Percentiles rank a stretch among this genome's conserved stretches.
Evolutionary conservation across 2,888 invertebrate genomes (phyloP).

Genomic region (Idaea biselata): DNA sequence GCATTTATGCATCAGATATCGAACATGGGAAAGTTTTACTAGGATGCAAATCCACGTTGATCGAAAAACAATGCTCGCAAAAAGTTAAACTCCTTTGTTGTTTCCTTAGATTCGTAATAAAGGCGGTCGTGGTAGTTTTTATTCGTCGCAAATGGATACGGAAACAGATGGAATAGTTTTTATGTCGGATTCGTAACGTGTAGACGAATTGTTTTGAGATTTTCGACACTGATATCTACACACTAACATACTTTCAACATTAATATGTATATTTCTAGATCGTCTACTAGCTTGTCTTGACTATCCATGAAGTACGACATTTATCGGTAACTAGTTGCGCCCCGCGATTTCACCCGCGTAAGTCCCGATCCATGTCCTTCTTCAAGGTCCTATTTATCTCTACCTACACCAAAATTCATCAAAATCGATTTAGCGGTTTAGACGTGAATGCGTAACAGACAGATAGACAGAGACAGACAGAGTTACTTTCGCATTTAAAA

Average conservation of each 20-base stretch:
- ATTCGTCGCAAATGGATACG: background rate
- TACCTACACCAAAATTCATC: too few species aligned
- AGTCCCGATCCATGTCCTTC: too few species aligned
- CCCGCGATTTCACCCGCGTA: too few species aligned
- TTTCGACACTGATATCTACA: background rate
- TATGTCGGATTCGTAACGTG: background rate
- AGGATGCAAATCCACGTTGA: background rate
- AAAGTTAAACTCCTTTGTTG: background rate
- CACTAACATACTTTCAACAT: background rate
- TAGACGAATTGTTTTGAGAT: background rate
- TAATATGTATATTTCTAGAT: too few species aligned
- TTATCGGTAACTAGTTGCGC: too few species aligned
- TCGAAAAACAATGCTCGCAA: conserved; percentile 1
- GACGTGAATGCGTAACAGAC: too few species aligned
- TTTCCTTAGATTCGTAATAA: conserved; percentile 1
- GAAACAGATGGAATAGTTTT: background rate
- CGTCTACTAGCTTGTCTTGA: too few species aligned
- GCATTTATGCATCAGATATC: background rate
- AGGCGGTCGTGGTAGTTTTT: conserved; percentile 1
- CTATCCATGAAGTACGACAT: too few species aligned
- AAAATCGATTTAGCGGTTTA: too few species aligned
- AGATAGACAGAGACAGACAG: too few species aligned
- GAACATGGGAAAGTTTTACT: background rate
- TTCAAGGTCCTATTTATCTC: too few species aligned
- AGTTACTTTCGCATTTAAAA: too few species aligned